These are phyloP conservation scores for Nycteola revayana DNA, from an alignment of 2,888 invertebrate genomes.

Conservation along the genomic window DNA sequence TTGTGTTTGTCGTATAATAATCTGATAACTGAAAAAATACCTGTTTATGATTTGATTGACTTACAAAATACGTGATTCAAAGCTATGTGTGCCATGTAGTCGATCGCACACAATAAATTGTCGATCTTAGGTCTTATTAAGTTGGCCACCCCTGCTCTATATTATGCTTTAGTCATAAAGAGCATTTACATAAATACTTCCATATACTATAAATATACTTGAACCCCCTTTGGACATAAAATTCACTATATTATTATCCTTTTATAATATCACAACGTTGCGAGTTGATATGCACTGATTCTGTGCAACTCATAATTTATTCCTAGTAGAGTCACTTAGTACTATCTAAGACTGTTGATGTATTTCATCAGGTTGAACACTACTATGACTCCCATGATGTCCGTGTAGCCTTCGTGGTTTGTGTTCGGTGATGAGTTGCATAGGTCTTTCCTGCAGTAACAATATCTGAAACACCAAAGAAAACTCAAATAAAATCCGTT, in stretches of 20 bases:
- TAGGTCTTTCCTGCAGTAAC: conserved; percentile 88
- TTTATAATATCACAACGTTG: conserved; percentile 38
- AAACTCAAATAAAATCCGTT: too few relatives aligned
- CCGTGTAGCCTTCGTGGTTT: conserved; percentile 75
- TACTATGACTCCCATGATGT: conserved; percentile 83
- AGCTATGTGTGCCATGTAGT: too few relatives aligned
- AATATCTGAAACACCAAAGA: conserved; percentile 82
- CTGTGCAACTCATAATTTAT: conserved; percentile 23
- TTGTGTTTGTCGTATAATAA: too few relatives aligned
- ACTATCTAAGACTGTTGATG: conserved; percentile 77
- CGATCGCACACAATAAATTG: too few relatives aligned
- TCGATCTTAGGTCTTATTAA: too few relatives aligned
- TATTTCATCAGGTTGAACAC: conserved; percentile 84
- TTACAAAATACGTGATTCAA: too few relatives aligned
- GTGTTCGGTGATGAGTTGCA: conserved; percentile 85
- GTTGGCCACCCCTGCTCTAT: too few relatives aligned
- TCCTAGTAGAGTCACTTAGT: conserved; percentile 15
- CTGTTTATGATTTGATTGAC: too few relatives aligned
- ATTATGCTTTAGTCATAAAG: too few relatives aligned
- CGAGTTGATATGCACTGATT: conserved; percentile 25
- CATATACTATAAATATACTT: background rate
- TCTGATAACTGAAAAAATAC: too few relatives aligned
- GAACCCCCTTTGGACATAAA: conserved; percentile 3
- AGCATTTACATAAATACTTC: too few relatives aligned
- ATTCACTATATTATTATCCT: conserved; percentile 17